A percentile compares a stretch with the other conserved stretches of the same genome.
Conservation (phyloP, 2,797 vertebrate genomes). For the Liparis tanakae region DNA sequence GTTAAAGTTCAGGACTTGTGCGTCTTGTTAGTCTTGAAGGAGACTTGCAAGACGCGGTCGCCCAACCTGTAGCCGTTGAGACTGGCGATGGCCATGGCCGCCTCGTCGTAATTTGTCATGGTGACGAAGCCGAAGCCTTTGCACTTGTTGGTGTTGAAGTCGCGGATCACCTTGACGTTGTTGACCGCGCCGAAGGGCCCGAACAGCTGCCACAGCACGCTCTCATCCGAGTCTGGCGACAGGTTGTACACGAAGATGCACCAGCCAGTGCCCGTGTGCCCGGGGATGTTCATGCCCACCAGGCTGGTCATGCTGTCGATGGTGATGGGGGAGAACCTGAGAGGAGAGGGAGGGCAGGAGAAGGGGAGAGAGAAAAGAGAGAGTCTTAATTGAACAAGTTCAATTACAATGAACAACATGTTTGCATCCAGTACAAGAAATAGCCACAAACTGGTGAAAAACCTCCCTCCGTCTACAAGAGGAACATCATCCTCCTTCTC, state of each 20-base stretch:
- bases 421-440: conserved; percentile 45
- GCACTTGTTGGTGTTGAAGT: conserved; percentile 99
- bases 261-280: conserved; percentile 99
- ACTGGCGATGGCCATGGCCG: conserved; percentile 99
- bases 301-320: conserved; percentile 99
- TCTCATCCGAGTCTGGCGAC: conserved; percentile 98
- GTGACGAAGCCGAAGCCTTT: conserved; percentile 99
- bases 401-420: conserved; percentile 13
- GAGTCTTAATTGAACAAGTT: conserved; percentile 39
- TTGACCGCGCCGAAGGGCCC: conserved; percentile 99
- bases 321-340: conserved; percentile 99
- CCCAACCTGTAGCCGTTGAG: conserved; percentile 99
- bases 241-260: conserved; percentile 99
- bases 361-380: conserved; percentile 31
- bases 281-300: conserved; percentile 99
- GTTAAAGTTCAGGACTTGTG: conserved; percentile 97
- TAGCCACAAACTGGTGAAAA: conserved; percentile 39
- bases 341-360: conserved; percentile 47
- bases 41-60: conserved; percentile 99
- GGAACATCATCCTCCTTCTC: conserved; percentile 11
- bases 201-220: conserved; percentile 99
- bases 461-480: neutral
- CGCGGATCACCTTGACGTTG: conserved; percentile 99
- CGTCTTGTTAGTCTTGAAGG: conserved; percentile 99
- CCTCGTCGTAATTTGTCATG: conserved; percentile 99